These are phyloP conservation scores for Coenonympha arcania DNA, from an alignment of 2,888 invertebrate species.

Conservation along the genomic window DNA sequence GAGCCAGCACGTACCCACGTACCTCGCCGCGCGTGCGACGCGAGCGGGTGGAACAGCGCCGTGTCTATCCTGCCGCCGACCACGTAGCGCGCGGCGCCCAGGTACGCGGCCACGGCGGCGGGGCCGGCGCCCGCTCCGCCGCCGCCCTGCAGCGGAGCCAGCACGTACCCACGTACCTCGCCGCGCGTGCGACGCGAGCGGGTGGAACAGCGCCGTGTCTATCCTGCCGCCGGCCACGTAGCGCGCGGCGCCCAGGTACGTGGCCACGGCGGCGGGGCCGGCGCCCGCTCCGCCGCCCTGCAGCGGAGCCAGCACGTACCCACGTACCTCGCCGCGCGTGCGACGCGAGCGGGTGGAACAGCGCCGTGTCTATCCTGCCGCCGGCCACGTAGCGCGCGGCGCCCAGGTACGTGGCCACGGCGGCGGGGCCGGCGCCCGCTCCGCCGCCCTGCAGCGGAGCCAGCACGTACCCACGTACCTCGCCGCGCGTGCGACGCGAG, in stretches of 20 bases:
- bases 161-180: conserved; percentile 42
- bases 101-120: too few relatives aligned
- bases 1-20: too few relatives aligned
- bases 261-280: conserved; percentile 76
- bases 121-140: too few relatives aligned
- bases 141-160: too few relatives aligned
- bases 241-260: conserved; percentile 84
- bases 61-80: too few relatives aligned
- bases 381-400: conserved; percentile 87
- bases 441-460: conserved; percentile 31
- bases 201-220: conserved; percentile 64
- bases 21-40: too few relatives aligned
- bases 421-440: conserved; percentile 40
- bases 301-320: too few relatives aligned
- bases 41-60: too few relatives aligned
- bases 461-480: conserved; percentile 40
- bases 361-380: conserved; percentile 63
- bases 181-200: conserved; percentile 52
- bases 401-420: conserved; percentile 85
- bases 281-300: conserved; percentile 26
- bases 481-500: conserved; percentile 53
- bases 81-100: too few relatives aligned
- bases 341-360: conserved; percentile 59
- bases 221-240: conserved; percentile 81
- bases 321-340: conserved; percentile 50